These are phyloP conservation scores for Caenorhabditis doughertyi DNA, from an alignment of 2,888 invertebrate genomes.

Conservation along the genomic window DNA sequence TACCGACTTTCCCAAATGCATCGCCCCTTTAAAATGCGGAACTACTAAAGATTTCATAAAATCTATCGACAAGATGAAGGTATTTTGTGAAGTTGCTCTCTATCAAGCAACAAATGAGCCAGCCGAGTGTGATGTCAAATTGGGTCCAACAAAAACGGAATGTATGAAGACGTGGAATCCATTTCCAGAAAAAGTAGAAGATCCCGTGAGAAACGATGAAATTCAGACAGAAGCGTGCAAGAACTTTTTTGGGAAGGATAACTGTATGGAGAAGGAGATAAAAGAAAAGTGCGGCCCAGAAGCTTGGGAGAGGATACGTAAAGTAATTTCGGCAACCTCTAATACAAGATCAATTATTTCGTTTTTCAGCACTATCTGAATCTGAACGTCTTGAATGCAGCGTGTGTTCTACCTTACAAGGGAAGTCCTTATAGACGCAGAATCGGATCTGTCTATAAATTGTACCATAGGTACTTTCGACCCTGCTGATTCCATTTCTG, in stretches of 20 bases:
- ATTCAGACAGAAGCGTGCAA: background rate
- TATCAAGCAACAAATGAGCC: background rate
- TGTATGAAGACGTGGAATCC: background rate
- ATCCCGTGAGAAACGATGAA: background rate
- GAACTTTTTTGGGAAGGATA: background rate
- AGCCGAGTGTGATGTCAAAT: background rate
- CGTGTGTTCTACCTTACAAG: background rate
- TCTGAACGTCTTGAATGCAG: background rate
- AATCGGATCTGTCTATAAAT: too few relatives aligned
- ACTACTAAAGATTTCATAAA: background rate
- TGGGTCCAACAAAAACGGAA: background rate
- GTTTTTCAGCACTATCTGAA: slow-evolving; percentile 13
- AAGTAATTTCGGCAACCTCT: background rate
- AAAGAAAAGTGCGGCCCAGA: background rate
- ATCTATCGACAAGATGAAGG: background rate
- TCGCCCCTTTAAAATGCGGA: background rate
- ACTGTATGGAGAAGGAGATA: slow-evolving; percentile 5
- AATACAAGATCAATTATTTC: background rate
- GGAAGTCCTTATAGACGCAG: too few relatives aligned
- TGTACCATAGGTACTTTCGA: too few relatives aligned
- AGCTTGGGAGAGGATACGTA: background rate
- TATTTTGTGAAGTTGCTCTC: background rate
- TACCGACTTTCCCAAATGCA: background rate
- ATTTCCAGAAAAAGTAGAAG: background rate
- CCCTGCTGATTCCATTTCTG: too few relatives aligned